Conservation (phyloP, 2,888 invertebrate species). For the Agrotis exclamationis region DNA sequence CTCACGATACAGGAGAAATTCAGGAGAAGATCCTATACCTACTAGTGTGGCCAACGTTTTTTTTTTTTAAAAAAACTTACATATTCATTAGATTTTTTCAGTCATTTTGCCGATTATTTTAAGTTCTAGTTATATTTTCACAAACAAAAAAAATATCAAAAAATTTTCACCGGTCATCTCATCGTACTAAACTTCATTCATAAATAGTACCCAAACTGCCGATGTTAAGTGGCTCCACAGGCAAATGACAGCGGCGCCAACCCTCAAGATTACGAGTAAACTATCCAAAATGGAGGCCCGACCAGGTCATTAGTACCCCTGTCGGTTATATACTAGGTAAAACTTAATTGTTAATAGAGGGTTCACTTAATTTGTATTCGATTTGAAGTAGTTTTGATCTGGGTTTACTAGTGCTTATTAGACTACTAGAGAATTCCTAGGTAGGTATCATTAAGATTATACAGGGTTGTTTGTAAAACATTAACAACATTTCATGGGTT, state of each 20-base stretch:
- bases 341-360: constrained; percentile 39
- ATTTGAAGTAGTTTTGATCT: constrained; percentile 16
- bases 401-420: neutral
- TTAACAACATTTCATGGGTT: no score
- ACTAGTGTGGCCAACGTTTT: no score
- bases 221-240: constrained; percentile 10
- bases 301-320: constrained; percentile 43
- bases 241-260: constrained; percentile 35
- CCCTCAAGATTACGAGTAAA: constrained; percentile 46
- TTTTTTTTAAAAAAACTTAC: no score
- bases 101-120: no score
- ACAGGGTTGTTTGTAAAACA: no score
- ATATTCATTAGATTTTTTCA: no score
- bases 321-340: constrained; percentile 28
- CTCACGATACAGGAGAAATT: no score
- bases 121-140: no score
- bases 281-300: constrained; percentile 35
- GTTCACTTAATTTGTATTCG: constrained; percentile 24
- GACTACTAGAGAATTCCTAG: neutral
- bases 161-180: constrained; percentile 8
- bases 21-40: no score
- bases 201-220: constrained; percentile 31
- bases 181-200: neutral
- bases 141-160: no score
- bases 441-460: neutral